Conservation (phyloP, 2,888 invertebrate genomes). For the Cristatella mucedo region DNA sequence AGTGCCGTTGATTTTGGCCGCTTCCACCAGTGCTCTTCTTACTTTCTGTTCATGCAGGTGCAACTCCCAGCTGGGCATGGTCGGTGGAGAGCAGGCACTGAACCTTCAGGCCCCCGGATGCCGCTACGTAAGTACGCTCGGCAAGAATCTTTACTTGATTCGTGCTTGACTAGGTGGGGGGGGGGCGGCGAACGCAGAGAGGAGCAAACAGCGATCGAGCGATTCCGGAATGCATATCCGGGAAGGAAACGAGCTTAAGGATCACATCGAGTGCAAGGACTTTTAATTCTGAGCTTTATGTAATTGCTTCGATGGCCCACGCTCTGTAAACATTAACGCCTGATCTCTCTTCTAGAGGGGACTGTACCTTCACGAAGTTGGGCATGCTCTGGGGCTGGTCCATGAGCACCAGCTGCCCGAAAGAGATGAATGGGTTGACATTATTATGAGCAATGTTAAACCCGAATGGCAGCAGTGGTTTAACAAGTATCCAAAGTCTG, state of each 20-base stretch:
- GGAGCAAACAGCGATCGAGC: too few species aligned
- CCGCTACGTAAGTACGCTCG: conserved; percentile 23
- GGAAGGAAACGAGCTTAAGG: too few species aligned
- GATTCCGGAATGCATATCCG: too few species aligned
- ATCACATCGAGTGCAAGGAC: too few species aligned
- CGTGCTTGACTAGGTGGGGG: too few species aligned
- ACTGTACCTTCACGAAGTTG: conserved; percentile 11
- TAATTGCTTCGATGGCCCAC: too few species aligned
- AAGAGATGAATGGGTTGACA: conserved; percentile 9
- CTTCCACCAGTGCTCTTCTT: too few species aligned
- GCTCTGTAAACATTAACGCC: too few species aligned
- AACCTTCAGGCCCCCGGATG: conserved; percentile 26
- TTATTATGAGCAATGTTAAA: conserved; percentile 7
- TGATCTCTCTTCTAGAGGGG: conserved; percentile 10
- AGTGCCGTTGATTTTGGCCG: too few species aligned
- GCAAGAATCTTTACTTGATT: too few species aligned
- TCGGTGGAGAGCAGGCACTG: conserved; percentile 24
- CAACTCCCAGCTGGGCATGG: conserved; percentile 29
- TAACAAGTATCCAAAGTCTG: conserved; percentile 2
- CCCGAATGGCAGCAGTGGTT: conserved; percentile 8
- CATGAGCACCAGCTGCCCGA: conserved; percentile 12
- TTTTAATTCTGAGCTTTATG: too few species aligned
- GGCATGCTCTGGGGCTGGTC: conserved; percentile 11
- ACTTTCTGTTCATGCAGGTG: conserved; percentile 20
- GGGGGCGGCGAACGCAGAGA: too few species aligned